Percentiles rank a stretch among this genome's conserved stretches.
phyloP scores from a whole-genome alignment of 2,113 vertebrate species.

The Emydocephalus ijimae region DNA sequence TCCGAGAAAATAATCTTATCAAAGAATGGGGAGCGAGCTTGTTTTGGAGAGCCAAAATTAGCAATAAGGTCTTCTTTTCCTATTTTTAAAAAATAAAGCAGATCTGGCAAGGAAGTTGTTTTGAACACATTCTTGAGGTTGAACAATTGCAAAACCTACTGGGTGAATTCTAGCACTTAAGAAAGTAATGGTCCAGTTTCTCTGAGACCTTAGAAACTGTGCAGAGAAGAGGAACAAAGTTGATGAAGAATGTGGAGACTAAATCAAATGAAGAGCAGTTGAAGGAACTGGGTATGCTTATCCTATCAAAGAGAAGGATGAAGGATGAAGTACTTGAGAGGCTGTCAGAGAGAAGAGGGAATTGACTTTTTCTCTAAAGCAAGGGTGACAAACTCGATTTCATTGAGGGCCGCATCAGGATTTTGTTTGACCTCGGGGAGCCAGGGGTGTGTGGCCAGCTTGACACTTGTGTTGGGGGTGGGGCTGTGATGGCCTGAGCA shows the following conservation, averaged over 20 bases:
- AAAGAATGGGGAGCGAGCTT: slow-evolving; percentile 36
- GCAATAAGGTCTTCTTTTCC: slow-evolving; percentile 30
- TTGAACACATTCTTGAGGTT: background rate
- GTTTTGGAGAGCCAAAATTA: slow-evolving; percentile 45
- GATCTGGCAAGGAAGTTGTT: background rate
- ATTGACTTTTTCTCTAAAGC: background rate
- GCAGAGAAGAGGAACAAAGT: background rate
- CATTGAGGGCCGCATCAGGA: too few species aligned
- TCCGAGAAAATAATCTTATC: slow-evolving; percentile 49
- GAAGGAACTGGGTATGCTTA: background rate
- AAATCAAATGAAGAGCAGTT: background rate
- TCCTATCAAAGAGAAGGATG: background rate
- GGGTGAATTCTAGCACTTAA: background rate
- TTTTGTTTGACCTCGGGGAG: too few species aligned
- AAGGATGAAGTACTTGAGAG: background rate
- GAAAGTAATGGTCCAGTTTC: background rate
- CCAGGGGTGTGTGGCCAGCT: too few species aligned
- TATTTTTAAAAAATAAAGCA: background rate
- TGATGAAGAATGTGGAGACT: background rate
- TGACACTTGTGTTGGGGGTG: too few species aligned
- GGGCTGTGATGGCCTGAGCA: too few species aligned
- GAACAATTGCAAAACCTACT: background rate
- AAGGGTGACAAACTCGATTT: too few species aligned
- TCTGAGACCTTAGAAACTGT: background rate
- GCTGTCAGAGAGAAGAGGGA: background rate